phyloP scores from a whole-genome alignment of 1,140 invertebrate species.

The Anastrepha ludens region DNA sequence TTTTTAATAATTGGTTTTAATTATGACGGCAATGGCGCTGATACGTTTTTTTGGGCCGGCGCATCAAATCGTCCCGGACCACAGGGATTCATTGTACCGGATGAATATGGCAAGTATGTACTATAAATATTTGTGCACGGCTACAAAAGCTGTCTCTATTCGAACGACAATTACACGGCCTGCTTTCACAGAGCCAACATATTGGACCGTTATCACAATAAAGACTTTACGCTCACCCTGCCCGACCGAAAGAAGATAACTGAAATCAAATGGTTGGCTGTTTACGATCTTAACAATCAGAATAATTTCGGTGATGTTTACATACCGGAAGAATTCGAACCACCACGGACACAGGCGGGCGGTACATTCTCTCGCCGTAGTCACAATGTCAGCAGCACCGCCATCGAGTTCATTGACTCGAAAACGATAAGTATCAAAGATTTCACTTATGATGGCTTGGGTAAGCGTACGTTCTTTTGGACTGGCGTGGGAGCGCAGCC shows the following conservation, averaged over 20 bases:
- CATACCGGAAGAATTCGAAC: constrained; percentile 92
- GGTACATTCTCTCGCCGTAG: constrained; percentile 82
- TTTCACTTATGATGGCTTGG: constrained; percentile 86
- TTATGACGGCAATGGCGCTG: constrained; percentile 93
- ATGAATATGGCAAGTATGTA: constrained; percentile 89
- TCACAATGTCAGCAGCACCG: constrained; percentile 83
- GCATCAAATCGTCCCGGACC: constrained; percentile 89
- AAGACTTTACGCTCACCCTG: constrained; percentile 87
- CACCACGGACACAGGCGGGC: constrained; percentile 84
- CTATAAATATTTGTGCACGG: not conserved
- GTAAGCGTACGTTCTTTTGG: constrained; percentile 89
- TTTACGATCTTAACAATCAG: constrained; percentile 90
- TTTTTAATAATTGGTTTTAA: constrained; percentile 88
- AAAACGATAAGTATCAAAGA: constrained; percentile 86
- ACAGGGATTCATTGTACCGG: constrained; percentile 92
- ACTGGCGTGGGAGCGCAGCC: constrained; percentile 91
- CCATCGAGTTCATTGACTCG: constrained; percentile 86
- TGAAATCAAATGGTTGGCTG: constrained; percentile 92
- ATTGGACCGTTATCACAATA: constrained; percentile 88
- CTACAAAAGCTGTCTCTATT: not conserved
- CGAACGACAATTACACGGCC: no score
- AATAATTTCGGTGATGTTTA: constrained; percentile 93
- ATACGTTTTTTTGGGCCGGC: constrained; percentile 95
- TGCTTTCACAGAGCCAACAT: constrained; percentile 84
- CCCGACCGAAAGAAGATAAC: constrained; percentile 91